Evolutionary conservation across 1,140 invertebrate species (phyloP).

Genomic region (Marisa cornuarietis): DNA sequence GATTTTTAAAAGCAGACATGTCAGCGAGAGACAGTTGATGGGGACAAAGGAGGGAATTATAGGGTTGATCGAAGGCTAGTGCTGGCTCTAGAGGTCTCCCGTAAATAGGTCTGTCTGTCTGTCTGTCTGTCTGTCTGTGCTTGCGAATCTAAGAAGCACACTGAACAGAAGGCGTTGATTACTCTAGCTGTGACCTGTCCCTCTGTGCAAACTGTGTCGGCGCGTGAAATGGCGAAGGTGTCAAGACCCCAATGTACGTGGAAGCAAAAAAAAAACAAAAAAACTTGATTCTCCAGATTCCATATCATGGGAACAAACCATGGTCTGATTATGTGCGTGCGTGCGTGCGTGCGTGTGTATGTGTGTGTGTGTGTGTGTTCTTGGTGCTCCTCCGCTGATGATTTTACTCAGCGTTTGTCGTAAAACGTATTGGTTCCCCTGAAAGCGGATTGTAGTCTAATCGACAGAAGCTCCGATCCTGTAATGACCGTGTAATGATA

Average conservation of each 20-base stretch:
- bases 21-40: background rate
- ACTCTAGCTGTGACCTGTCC: too few species aligned
- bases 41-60: background rate
- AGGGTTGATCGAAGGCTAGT: background rate
- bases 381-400: background rate
- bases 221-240: too few species aligned
- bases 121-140: constrained; percentile 5
- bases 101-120: background rate
- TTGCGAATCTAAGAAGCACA: too few species aligned
- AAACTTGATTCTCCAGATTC: too few species aligned
- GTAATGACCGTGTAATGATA: background rate
- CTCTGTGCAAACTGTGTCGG: too few species aligned
- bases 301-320: too few species aligned
- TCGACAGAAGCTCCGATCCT: background rate
- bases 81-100: background rate
- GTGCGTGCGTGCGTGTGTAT: background rate
- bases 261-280: too few species aligned
- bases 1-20: background rate
- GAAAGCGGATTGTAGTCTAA: background rate
- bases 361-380: background rate
- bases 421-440: background rate
- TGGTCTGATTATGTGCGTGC: background rate
- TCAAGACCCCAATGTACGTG: too few species aligned
- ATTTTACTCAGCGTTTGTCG: background rate
- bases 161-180: too few species aligned